These are phyloP conservation scores for Rhinatrema bivittatum DNA, from an alignment of 2,797 vertebrate species.

Conservation along the genomic window DNA sequence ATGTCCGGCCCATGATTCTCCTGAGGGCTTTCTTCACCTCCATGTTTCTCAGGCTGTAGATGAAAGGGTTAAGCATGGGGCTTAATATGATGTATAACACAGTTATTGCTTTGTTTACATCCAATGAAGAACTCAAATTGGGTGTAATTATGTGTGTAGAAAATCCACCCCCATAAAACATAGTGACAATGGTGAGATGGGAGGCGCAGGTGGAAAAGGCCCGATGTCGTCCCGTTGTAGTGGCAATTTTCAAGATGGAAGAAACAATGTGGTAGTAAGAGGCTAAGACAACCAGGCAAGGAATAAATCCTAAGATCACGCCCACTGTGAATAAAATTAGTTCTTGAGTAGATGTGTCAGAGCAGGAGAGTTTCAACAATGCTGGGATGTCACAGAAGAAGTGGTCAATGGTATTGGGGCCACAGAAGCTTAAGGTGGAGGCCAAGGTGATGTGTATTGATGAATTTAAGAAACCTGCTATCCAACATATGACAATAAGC, in stretches of 20 bases:
- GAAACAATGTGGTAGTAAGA: conserved; percentile 7
- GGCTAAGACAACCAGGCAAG: conserved; percentile 3
- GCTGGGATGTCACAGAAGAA: conserved; percentile 19
- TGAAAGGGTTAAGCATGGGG: conserved; percentile 19
- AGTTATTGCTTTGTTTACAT: neutral
- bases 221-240: conserved; percentile 4
- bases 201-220: conserved; percentile 15
- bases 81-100: conserved; percentile 16
- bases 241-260: conserved; percentile 1
- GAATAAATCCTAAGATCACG: neutral
- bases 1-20: neutral
- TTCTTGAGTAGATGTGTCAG: conserved; percentile 3
- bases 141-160: conserved; percentile 19
- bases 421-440: conserved; percentile 10
- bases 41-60: conserved; percentile 21
- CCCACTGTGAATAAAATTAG: neutral
- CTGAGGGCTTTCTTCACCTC: conserved; percentile 12
- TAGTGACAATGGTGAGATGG: conserved; percentile 7
- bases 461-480: conserved; percentile 26
- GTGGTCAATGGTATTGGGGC: conserved; percentile 3
- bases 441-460: conserved; percentile 18
- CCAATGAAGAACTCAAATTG: neutral
- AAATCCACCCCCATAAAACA: conserved; percentile 15
- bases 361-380: conserved; percentile 13
- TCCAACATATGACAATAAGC: conserved; percentile 20